Conservation (phyloP, 2,113 vertebrate species). For the Nannospalax galili region DNA sequence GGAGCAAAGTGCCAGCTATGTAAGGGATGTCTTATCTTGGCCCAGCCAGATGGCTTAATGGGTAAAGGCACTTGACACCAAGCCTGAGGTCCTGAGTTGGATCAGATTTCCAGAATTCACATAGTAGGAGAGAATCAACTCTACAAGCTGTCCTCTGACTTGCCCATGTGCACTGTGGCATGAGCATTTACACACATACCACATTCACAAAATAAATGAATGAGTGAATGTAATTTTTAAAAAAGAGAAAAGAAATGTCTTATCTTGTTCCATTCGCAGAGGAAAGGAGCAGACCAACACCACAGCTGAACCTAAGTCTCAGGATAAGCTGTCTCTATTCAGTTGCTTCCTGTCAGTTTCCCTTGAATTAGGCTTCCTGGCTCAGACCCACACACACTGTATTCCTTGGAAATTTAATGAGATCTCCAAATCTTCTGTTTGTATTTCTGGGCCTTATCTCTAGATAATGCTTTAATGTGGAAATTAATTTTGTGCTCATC, state of each 20-base stretch:
- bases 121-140: background rate
- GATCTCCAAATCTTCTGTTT: slow-evolving; percentile 7
- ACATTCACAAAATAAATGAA: no score
- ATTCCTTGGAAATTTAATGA: slow-evolving; percentile 61
- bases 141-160: background rate
- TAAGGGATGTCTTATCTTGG: slow-evolving; percentile 10
- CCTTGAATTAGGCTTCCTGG: slow-evolving; percentile 18
- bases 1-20: slow-evolving; percentile 25
- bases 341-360: slow-evolving; percentile 28
- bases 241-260: slow-evolving; percentile 5
- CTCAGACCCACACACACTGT: slow-evolving; percentile 16
- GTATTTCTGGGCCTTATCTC: slow-evolving; percentile 70
- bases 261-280: slow-evolving; percentile 71
- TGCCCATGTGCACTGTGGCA: background rate
- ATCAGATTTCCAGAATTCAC: no score
- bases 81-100: background rate
- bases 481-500: slow-evolving; percentile 79
- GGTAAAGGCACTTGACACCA: background rate
- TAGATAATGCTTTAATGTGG: slow-evolving; percentile 57
- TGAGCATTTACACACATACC: no score
- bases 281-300: slow-evolving; percentile 60
- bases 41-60: background rate
- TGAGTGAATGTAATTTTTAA: no score
- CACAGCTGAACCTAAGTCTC: slow-evolving; percentile 52
- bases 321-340: slow-evolving; percentile 53